phyloP scores from a whole-genome alignment of 2,888 invertebrate species.

The Noctua comes region DNA sequence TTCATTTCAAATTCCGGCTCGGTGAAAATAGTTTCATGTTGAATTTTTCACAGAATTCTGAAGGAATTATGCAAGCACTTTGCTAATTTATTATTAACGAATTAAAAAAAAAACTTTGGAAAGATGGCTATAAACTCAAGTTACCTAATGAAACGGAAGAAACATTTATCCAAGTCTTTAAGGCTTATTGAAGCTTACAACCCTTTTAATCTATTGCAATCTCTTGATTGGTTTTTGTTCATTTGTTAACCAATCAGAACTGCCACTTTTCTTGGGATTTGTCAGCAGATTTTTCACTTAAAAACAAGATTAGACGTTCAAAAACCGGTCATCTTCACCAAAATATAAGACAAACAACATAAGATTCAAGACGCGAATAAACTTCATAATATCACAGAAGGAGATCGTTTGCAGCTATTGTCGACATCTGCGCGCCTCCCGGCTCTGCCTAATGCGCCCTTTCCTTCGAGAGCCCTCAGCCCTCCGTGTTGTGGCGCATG shows the following conservation, averaged over 20 bases:
- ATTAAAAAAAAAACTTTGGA: neutral
- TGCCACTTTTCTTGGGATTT: neutral
- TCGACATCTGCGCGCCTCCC: constrained; percentile 41
- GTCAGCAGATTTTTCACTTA: neutral
- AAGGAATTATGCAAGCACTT: neutral
- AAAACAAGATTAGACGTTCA: neutral
- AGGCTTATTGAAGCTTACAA: neutral
- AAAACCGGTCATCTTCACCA: neutral
- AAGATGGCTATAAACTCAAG: neutral
- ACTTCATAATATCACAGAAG: constrained; percentile 10
- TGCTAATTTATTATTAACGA: neutral
- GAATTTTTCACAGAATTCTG: neutral
- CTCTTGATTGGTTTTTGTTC: constrained; percentile 7
- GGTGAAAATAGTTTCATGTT: constrained; percentile 18
- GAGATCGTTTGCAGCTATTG: constrained; percentile 36
- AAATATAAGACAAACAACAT: constrained; percentile 7
- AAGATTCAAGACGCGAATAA: constrained; percentile 11
- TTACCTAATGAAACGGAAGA: neutral
- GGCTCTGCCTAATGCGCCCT: constrained; percentile 37
- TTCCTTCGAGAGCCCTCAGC: constrained; percentile 12
- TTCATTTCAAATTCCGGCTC: constrained; percentile 24
- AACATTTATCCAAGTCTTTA: constrained; percentile 4
- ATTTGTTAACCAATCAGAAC: neutral
- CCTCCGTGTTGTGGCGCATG: constrained; percentile 30
- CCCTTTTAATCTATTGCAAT: constrained; percentile 4